Evolutionary conservation across 2,113 vertebrate species (phyloP).

Genomic region (Sardina pilchardus): DNA sequence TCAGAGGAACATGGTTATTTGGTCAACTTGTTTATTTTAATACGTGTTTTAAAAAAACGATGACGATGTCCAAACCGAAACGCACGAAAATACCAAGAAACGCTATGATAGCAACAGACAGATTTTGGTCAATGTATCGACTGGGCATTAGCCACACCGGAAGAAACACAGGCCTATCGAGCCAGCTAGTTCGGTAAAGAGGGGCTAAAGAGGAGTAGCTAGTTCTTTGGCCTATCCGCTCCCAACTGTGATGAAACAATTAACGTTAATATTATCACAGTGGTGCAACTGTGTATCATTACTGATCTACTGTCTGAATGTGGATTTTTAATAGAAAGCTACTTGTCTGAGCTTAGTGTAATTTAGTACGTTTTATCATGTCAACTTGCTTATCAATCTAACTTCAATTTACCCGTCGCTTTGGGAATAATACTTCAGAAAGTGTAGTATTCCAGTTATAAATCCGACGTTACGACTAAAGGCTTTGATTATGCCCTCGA

Average conservation of each 20-base stretch:
- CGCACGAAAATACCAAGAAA: background rate
- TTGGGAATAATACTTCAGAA: background rate
- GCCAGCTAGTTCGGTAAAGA: background rate
- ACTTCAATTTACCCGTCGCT: background rate
- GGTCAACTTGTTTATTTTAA: background rate
- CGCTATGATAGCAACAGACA: background rate
- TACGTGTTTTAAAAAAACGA: background rate
- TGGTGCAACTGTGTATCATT: background rate
- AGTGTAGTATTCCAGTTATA: background rate
- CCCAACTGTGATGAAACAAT: background rate
- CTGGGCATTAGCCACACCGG: conserved; percentile 4
- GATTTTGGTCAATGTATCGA: background rate
- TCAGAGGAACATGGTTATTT: background rate
- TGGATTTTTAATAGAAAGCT: background rate
- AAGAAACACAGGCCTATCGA: background rate
- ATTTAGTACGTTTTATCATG: too few relatives aligned
- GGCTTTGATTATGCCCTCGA: background rate
- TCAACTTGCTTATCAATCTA: too few relatives aligned
- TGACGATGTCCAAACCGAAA: background rate
- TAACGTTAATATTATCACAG: background rate
- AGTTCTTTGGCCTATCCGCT: background rate
- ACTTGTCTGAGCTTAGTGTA: too few relatives aligned
- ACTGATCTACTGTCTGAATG: background rate
- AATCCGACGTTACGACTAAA: background rate
- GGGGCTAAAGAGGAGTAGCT: background rate